Evolutionary conservation across 2,888 invertebrate species (phyloP), one percentile per base, ranked within the genome.

Genomic region (Apodemia mormo): DNA sequence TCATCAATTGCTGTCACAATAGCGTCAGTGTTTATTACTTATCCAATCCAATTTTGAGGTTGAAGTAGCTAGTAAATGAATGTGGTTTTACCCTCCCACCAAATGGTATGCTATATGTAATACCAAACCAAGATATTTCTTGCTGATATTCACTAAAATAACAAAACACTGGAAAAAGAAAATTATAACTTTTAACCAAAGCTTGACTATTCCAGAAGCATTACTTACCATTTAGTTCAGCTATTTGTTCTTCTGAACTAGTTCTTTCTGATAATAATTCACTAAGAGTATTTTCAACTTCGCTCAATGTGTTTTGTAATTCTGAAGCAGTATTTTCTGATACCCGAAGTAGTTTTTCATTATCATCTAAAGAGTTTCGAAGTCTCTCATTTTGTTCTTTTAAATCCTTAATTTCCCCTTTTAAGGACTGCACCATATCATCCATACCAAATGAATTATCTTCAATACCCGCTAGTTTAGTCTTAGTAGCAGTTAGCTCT

Each of bases 291-390:
- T 96, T 95, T 82, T 97, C 97, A 65, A 97, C 94, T 65, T 92
- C 94, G 1, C 96, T 94, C 73, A 95, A 94, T 74, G 97, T 96
- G 71, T 96, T 95, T 85, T 97, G 97, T 75, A 97, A 89, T 64
- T 97, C 96, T 78, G 97, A 96, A 0, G 97, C 96, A 0, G 97
- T 96, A 79, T 95, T 96, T 85, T 97, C 97, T 61, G 97, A 94
- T 81, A 97, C 95, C 82, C 94, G 79, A 2, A 93, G 85, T 65
- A 93, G 78, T 74, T 92, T 93, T 73, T 93, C 92, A 78, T 92
- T 94, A 95, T 94, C 96, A 95, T 90, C 97, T 94, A 80, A 96
- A 81, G 82, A 94, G 74, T 85, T 94, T 68, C 94, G 87, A 30
- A 96, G 91, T 83, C 97, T 95, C 68, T 96, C 96, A 82, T 96